These are phyloP conservation scores for Spisula subtruncata DNA, from an alignment of 2,888 invertebrate genomes.

Conservation along the genomic window DNA sequence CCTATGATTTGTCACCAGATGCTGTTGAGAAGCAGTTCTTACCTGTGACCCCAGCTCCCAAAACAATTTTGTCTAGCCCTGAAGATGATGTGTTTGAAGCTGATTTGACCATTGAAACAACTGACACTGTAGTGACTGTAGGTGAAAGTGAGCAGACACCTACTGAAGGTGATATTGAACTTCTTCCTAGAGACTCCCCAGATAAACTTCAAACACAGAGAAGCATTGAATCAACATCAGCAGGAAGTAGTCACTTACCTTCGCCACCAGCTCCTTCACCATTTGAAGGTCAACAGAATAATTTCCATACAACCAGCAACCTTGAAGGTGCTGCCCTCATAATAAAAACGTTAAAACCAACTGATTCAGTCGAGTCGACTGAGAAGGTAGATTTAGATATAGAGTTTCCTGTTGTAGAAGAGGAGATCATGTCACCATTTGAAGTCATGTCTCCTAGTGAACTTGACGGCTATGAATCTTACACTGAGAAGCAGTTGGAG, in stretches of 20 bases:
- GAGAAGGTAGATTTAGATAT: conserved; percentile 45
- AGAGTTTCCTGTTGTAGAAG: conserved; percentile 53
- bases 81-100: conserved; percentile 88
- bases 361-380: conserved; percentile 46
- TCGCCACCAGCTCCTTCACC: conserved; percentile 84
- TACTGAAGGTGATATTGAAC: conserved; percentile 72
- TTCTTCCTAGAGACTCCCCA: conserved; percentile 63
- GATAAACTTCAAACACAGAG: conserved; percentile 36
- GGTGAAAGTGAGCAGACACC: conserved; percentile 71
- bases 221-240: conserved; percentile 64
- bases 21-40: conserved; percentile 89
- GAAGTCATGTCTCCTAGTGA: conserved; percentile 84
- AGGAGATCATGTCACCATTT: conserved; percentile 83
- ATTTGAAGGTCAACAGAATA: conserved; percentile 69
- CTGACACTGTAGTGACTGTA: conserved; percentile 53
- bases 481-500: conserved; percentile 63
- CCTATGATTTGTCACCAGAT: conserved; percentile 86
- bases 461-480: conserved; percentile 75
- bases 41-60: conserved; percentile 89
- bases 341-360: conserved; percentile 72
- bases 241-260: conserved; percentile 69
- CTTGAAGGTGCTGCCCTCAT: conserved; percentile 78
- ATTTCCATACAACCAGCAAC: conserved; percentile 71
- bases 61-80: conserved; percentile 87
- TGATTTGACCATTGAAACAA: conserved; percentile 81